Base-by-base conservation (phyloP, 2,113 vertebrate genomes). In the Anguilla rostrata region DNA sequence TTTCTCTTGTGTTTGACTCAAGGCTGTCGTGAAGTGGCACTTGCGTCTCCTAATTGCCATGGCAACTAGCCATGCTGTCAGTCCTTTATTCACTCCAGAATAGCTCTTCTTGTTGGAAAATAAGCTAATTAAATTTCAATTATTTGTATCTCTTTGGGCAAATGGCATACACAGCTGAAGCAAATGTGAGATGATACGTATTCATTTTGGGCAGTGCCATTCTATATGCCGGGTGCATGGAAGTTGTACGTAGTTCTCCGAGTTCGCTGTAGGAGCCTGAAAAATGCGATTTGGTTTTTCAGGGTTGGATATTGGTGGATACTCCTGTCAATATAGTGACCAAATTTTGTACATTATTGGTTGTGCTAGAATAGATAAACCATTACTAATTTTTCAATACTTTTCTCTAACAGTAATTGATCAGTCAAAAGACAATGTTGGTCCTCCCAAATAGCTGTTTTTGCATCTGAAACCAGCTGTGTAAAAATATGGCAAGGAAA, bases 11-110 rank as follows among this genome's bases (percentile, higher is more conserved):
- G 78, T 84, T 71, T 84, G 22, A 41, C 83, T 3, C n/a, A 39
- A 84, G 63, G 56, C 83, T 84, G 63, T 43, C 83, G 39, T 40
- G 41, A n/a, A 66, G 63, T 40, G 3, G 3, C 22, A 57, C 29
- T 39, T 26, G 82, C n/a, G 34, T 22, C 9, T 83, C 56, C 49
- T 63, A 83, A 83, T 83, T 83, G 56, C 53, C n/a, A 22, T 83
- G 82, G 57, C 56, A 63, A 63, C 53, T 83, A 22, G 49, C 82
- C 6, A 34, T 41, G 57, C 39, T 66, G 26, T 39, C 63, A 39
- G 20, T 41, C n/a, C 39, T 34, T 34, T 12, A 22, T 43, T 18
- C 57, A 14, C 60, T 75, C 39, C 40, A 41, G 83, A 49, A 66
- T 71, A 71, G 63, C 83, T 84, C 20, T 26, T 43, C 5, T 40